Percentiles rank a stretch among this genome's conserved stretches.
Evolutionary conservation across 2,888 invertebrate genomes (phyloP).

Genomic region (Deroplatys truncata): DNA sequence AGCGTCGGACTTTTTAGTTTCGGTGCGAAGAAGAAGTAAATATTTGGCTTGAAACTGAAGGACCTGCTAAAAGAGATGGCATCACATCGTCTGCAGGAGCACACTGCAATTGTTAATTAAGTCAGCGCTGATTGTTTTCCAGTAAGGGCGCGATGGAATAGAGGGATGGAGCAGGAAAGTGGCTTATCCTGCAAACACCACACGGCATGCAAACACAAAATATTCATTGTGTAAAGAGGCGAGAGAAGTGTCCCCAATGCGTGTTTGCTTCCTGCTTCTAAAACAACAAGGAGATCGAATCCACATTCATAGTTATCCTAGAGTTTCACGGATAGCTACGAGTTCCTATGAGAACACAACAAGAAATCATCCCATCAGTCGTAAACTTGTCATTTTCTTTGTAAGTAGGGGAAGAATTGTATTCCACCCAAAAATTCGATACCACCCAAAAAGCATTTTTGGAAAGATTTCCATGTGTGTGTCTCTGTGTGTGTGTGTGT

Average conservation of each 20-base stretch:
- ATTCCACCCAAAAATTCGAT: no score
- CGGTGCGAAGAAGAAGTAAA: no score
- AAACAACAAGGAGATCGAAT: not conserved
- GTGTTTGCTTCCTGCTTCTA: not conserved
- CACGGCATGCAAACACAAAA: not conserved
- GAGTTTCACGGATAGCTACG: not conserved
- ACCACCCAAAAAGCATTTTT: no score
- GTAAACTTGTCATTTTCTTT: no score
- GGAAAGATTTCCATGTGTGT: no score
- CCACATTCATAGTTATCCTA: not conserved
- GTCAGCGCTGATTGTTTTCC: not conserved
- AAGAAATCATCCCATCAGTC: no score
- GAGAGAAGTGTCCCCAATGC: not conserved
- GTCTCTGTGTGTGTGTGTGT: no score
- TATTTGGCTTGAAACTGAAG: not conserved
- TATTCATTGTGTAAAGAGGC: not conserved
- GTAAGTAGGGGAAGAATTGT: no score
- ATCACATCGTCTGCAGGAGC: not conserved
- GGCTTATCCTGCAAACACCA: not conserved
- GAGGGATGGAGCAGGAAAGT: not conserved
- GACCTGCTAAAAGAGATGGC: not conserved
- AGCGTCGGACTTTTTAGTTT: no score
- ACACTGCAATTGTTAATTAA: not conserved
- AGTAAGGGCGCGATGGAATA: not conserved
- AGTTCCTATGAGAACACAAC: no score